These are phyloP conservation scores for Callimorpha dominula DNA, from an alignment of 2,888 invertebrate species.

Conservation along the genomic window DNA sequence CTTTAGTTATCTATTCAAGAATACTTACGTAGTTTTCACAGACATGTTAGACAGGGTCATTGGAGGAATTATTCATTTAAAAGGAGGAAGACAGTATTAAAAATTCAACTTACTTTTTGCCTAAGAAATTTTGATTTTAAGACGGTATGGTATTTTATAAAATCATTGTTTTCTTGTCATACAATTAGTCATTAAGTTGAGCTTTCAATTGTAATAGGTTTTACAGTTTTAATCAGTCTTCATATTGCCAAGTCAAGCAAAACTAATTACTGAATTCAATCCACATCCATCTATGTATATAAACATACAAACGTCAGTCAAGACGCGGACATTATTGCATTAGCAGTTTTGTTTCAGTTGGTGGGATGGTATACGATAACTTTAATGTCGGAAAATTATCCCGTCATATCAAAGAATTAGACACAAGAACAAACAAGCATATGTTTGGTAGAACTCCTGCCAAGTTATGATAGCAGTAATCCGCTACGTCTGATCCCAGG, in stretches of 20 bases:
- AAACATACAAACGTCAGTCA: background rate
- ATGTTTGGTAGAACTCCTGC: constrained; percentile 24
- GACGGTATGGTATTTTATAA: background rate
- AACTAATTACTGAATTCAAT: background rate
- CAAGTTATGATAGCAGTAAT: constrained; percentile 44
- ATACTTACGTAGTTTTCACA: background rate
- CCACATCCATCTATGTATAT: background rate
- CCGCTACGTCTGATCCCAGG: constrained; percentile 31
- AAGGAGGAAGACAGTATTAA: background rate
- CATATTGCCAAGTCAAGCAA: background rate
- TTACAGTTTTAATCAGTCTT: background rate
- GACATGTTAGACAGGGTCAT: background rate
- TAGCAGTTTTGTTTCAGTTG: background rate
- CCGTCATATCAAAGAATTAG: constrained; percentile 36
- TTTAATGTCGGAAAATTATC: background rate
- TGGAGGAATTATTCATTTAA: background rate
- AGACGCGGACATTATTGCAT: background rate
- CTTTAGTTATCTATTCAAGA: background rate
- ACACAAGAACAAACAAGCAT: constrained; percentile 34
- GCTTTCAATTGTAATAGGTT: background rate
- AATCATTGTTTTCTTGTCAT: background rate
- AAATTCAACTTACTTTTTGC: background rate
- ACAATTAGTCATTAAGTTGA: too few relatives aligned
- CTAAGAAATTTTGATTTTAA: too few relatives aligned
- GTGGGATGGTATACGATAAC: background rate